Evolutionary conservation across 1,140 invertebrate genomes (phyloP), one percentile per base, ranked within the genome.

Genomic region (Drosophila lini): DNA sequence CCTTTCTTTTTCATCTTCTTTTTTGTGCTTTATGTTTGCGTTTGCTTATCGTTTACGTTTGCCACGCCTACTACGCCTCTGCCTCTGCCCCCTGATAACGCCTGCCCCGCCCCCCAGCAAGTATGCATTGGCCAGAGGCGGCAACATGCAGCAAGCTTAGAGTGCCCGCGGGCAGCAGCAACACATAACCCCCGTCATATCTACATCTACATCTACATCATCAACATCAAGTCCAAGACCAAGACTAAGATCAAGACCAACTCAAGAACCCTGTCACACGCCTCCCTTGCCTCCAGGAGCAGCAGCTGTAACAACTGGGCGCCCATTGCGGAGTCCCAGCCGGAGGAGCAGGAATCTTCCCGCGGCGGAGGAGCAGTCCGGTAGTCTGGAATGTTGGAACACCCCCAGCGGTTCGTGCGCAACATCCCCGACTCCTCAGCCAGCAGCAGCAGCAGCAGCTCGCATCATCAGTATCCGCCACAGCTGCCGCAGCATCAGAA

Each of bases 301-400:
- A 71, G 36, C 60, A 41, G 32, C 58, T 47, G 60, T 41, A 41
- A 57, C 50, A 7, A 53, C 55, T 57, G 55, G 61, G 38, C 31
- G 16, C 60, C 16, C 52, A 10, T 3, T 5, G 44, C 48, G 62
- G 44, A 52, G 65, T 36, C 62, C 34, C 68, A 71, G 48, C 68
- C 68, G 68, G 67, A 70, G 67, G 47, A 70, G 64, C 71, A 59
- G 62, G 73, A 58, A 42, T 59, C 74, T 68, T 52, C 53, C 79
- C 74, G 67, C 73, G 81, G 65, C 71, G 71, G 64, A 68, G 77
- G 82, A 80, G 81, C 78, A 84, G 76, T 15, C 74, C 74, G 22
- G 61, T 84, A 38, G 73, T 84, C 78, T 90, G 91, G 91, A 92
- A 92, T 92, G 91, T 92, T 92, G 91, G 91, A 92, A 91, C 91